A percentile compares a stretch with the other conserved stretches of the same genome.
Conservation (phyloP, 1,140 invertebrate species). For the Aphelinus atriplicis region DNA sequence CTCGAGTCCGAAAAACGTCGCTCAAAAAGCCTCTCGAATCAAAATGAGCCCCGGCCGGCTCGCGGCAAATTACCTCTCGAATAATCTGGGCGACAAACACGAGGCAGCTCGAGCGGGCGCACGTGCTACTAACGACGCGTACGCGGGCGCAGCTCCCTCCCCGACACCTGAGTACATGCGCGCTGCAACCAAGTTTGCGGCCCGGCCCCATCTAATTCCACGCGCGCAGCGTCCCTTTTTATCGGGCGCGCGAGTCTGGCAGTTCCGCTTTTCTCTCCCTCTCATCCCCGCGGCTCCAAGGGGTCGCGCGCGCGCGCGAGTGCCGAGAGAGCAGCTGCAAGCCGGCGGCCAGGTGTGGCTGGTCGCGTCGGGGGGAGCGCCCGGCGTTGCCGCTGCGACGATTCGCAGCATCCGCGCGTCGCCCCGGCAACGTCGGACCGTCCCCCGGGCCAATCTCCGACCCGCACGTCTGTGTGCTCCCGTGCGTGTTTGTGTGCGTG, state of each 20-base stretch:
- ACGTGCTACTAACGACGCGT: too few relatives aligned
- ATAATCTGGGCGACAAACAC: too few relatives aligned
- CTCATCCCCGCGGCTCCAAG: conserved; percentile 59
- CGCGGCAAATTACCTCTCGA: too few relatives aligned
- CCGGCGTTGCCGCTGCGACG: conserved; percentile 47
- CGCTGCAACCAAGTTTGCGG: not conserved
- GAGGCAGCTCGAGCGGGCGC: too few relatives aligned
- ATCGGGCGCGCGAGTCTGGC: not conserved
- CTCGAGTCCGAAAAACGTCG: too few relatives aligned
- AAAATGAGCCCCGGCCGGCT: too few relatives aligned
- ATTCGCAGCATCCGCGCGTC: conserved; percentile 46
- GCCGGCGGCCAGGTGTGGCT: conserved; percentile 59
- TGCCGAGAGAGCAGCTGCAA: not conserved
- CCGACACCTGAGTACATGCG: too few relatives aligned
- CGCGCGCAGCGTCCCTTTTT: not conserved
- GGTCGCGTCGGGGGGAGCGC: conserved; percentile 56
- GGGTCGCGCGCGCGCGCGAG: conserved; percentile 55
- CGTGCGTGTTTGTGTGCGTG: not conserved
- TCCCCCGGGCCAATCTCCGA: not conserved
- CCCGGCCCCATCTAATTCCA: not conserved
- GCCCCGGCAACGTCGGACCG: conserved; percentile 50
- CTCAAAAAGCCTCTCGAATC: too few relatives aligned
- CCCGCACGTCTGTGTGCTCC: not conserved
- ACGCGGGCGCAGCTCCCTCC: too few relatives aligned
- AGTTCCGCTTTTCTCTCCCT: conserved; percentile 50